These are phyloP conservation scores for Ligdia adustata DNA, from an alignment of 2,888 invertebrate species.

Conservation along the genomic window DNA sequence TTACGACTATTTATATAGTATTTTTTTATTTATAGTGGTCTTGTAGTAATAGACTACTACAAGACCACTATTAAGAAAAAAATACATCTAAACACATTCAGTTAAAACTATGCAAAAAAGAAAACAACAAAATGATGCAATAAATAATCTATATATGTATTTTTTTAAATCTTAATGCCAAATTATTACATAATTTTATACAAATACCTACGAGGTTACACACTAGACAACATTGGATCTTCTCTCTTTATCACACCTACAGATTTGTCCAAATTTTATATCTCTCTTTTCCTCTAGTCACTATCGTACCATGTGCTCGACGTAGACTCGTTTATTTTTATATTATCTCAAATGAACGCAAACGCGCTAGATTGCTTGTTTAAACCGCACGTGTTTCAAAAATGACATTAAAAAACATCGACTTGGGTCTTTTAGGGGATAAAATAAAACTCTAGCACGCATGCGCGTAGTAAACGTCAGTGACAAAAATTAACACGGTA, in stretches of 20 bases:
- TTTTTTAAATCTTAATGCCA: too few relatives aligned
- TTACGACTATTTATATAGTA: too few relatives aligned
- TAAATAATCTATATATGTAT: too few relatives aligned
- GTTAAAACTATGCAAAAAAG: too few relatives aligned
- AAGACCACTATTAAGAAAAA: too few relatives aligned
- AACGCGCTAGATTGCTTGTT: constrained; percentile 24
- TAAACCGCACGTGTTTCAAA: constrained; percentile 16
- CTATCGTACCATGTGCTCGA: constrained; percentile 2
- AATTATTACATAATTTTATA: too few relatives aligned
- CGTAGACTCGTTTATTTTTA: constrained; percentile 30
- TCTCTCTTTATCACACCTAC: constrained; percentile 27
- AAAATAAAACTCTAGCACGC: constrained; percentile 18
- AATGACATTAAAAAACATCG: not conserved
- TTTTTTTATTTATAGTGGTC: too few relatives aligned
- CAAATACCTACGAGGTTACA: too few relatives aligned
- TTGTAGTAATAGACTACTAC: too few relatives aligned
- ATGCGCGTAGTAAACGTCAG: constrained; percentile 32
- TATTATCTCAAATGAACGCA: constrained; percentile 9
- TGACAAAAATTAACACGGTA: constrained; percentile 14
- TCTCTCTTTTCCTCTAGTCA: constrained; percentile 12
- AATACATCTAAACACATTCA: too few relatives aligned
- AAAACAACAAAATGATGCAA: too few relatives aligned
- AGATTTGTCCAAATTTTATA: not conserved
- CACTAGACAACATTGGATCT: constrained; percentile 1
- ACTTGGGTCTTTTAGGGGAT: not conserved